phyloP scores from a whole-genome alignment of 1,140 invertebrate species.

The Agrilus planipennis region DNA sequence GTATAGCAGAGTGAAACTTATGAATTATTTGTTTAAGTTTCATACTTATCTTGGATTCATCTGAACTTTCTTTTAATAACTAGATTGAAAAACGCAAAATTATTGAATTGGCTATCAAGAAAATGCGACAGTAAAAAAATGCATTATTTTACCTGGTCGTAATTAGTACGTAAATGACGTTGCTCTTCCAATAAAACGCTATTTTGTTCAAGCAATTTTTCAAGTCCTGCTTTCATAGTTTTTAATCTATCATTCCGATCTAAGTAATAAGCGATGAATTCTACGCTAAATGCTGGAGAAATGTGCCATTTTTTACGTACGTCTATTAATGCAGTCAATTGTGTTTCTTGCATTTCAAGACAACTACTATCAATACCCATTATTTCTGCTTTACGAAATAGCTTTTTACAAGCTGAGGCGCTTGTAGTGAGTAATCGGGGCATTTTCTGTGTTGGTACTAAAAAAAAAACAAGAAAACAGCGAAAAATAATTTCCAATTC shows the following conservation, averaged over 20 bases:
- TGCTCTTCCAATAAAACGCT: slow-evolving; percentile 57
- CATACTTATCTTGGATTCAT: slow-evolving; percentile 30
- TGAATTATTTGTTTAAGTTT: slow-evolving; percentile 39
- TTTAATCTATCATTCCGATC: slow-evolving; percentile 71
- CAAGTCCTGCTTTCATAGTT: slow-evolving; percentile 61
- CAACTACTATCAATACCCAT: slow-evolving; percentile 76
- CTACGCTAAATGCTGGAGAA: slow-evolving; percentile 80
- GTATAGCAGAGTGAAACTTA: slow-evolving; percentile 47
- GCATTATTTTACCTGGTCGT: slow-evolving; percentile 67
- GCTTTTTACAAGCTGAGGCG: slow-evolving; percentile 72
- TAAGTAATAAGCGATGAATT: slow-evolving; percentile 89
- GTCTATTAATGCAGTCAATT: slow-evolving; percentile 66
- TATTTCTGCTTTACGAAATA: slow-evolving; percentile 76
- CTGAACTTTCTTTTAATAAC: slow-evolving; percentile 46
- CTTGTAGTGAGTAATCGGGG: slow-evolving; percentile 80
- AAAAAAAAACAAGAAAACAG: background rate
- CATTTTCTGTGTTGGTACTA: slow-evolving; percentile 90
- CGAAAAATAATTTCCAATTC: background rate
- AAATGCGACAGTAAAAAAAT: too few species aligned
- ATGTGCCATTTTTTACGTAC: slow-evolving; percentile 89
- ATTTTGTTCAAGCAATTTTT: slow-evolving; percentile 66
- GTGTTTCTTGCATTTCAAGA: slow-evolving; percentile 67
- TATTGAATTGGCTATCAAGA: too few species aligned
- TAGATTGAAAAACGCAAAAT: slow-evolving; percentile 19
- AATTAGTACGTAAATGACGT: slow-evolving; percentile 57